Base-by-base conservation (phyloP, 2,888 invertebrate genomes). In the Andrena flavipes region DNA sequence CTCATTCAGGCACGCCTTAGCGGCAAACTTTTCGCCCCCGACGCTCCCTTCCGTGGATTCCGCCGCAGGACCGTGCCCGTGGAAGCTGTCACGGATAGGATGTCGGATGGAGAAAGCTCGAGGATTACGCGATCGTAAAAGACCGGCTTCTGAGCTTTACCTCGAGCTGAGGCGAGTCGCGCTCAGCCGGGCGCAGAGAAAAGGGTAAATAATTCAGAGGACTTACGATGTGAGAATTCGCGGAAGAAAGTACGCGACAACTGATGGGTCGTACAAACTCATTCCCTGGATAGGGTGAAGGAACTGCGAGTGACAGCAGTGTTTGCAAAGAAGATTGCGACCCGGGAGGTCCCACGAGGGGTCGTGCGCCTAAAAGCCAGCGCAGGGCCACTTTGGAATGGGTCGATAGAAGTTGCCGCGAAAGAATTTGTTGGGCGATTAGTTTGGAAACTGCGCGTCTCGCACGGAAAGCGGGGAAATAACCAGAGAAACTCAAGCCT, bases 1-100 rank as follows among this genome's bases (percentile, higher is more conserved):
- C 80, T 84, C 85, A 64, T 85, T 85, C 85, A 78, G 64, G 68
- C 85, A 75, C 84, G 60, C 73, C 80, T 88, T 77, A 83, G 82
- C 70, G 79, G 77, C 80, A 73, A 89, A 89, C 83, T 88, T 89
- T 89, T 78, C 88, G 81, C 78, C 80, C 84, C 82, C 83, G 69
- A 73, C 60, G n/a, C 69, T 78, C 70, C 68, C 79, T 75, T 16
- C 49, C 72, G 76, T 69, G 80, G 77, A 80, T 87, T 75, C 63
- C 30, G 49, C 13, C 42, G 72, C 29, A 68, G 80, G 51, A 75
- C 20, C 63, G 42, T 20, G 8, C 54, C 69, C 76, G 63, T 63
- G 64, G 62, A 76, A 49, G 76, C 42, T 35, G 70, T 56, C 67
- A 65, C 33, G 65, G 60, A 76, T 29, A 48, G 56, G 64, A 68